phyloP scores from a whole-genome alignment of 2,888 invertebrate genomes.

The Clostera curtula region DNA sequence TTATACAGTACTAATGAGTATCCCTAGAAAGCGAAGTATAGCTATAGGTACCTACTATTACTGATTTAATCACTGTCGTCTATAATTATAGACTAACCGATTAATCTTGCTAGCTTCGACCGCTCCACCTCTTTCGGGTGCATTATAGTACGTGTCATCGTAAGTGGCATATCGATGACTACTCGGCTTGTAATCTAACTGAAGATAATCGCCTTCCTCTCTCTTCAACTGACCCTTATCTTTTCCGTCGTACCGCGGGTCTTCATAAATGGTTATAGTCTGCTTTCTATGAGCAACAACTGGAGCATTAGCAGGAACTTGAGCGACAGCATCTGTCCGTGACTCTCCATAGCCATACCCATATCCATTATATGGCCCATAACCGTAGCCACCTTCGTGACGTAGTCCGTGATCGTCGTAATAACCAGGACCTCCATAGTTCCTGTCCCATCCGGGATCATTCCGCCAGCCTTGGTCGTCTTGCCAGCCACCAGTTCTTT shows the following conservation, averaged over 20 bases:
- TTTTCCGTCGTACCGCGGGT: slow-evolving; percentile 60
- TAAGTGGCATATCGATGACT: slow-evolving; percentile 62
- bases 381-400: slow-evolving; percentile 58
- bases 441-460: slow-evolving; percentile 38
- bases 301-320: slow-evolving; percentile 49
- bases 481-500: slow-evolving; percentile 28
- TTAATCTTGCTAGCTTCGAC: slow-evolving; percentile 66
- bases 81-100: slow-evolving; percentile 67
- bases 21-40: slow-evolving; percentile 34
- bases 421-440: slow-evolving; percentile 58
- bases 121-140: slow-evolving; percentile 39
- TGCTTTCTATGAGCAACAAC: slow-evolving; percentile 62
- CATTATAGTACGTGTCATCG: slow-evolving; percentile 58
- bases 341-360: slow-evolving; percentile 60
- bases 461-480: slow-evolving; percentile 34
- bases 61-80: slow-evolving; percentile 39
- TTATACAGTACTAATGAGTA: slow-evolving; percentile 31
- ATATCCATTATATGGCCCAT: slow-evolving; percentile 54
- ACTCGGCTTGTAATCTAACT: slow-evolving; percentile 62
- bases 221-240: slow-evolving; percentile 51
- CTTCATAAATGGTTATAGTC: slow-evolving; percentile 70
- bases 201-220: slow-evolving; percentile 58
- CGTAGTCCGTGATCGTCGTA: slow-evolving; percentile 57
- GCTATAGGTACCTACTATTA: slow-evolving; percentile 6
- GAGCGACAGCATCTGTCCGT: slow-evolving; percentile 44